Evolutionary conservation across 2,888 invertebrate genomes (phyloP), one percentile per base, ranked within the genome.

Genomic region (Camponotus fellah): DNA sequence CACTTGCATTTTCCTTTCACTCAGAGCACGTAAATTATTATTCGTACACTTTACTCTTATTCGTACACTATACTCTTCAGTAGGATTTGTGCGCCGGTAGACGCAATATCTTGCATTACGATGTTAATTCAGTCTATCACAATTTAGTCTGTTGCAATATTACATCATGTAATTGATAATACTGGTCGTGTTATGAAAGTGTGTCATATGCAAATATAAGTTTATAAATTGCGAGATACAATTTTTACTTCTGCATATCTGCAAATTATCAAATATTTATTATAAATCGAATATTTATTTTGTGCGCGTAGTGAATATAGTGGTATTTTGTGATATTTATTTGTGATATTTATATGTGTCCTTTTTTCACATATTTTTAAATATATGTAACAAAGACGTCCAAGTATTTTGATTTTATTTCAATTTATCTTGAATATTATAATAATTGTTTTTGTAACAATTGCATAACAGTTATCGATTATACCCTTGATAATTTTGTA

Each of bases 1-100:
- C 79, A 71, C 56, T 71, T 71, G 21, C 6, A 60, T 21, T 43
- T 56, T 6, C 53, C 77, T 79, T 79, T 71, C 79, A 71, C 79
- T 21, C 10, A 34, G 3, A 60, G 43, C 12, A 34, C 4, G 43
- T 10, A 34, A 71, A 79, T 71, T 71, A 60, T 71, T n/a, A 56
- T 56, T 65, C 53, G 9, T 12, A 21, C 66, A 53, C 12, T n/a
- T n/a, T n/a, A n/a, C n/a, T n/a, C n/a, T n/a, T n/a, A n/a, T n/a
- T n/a, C n/a, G n/a, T n/a, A n/a, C n/a, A 21, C 34, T 53, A n/a
- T n/a, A 8, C 69, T 34, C 43, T 46, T 79, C 58, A 79, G 72
- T 79, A 46, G 12, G 58, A 79, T 71, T 34, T 60, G 6, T 17
- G 21, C 72, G 60, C 60, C 21, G 46, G 21, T 17, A 17, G 34